A percentile compares a stretch with the other conserved stretches of the same genome.
These are phyloP conservation scores for Xenotilapia longispinis DNA, from an alignment of 2,113 vertebrate species.

Conservation along the genomic window DNA sequence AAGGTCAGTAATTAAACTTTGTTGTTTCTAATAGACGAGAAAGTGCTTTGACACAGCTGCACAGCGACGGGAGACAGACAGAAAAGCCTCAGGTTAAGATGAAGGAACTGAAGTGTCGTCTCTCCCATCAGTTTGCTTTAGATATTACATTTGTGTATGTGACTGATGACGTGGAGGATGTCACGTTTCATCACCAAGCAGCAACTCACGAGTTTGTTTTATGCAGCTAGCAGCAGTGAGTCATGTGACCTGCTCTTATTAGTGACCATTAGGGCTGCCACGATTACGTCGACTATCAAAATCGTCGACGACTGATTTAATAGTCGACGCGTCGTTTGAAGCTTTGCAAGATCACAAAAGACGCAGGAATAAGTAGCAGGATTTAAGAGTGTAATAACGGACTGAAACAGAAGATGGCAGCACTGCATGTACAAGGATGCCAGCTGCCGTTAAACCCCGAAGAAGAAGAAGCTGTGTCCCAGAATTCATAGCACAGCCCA, in stretches of 20 bases:
- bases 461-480: too few relatives aligned
- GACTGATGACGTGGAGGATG: not conserved
- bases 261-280: too few relatives aligned
- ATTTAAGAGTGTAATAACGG: too few relatives aligned
- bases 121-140: not conserved
- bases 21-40: not conserved
- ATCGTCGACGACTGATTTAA: too few relatives aligned
- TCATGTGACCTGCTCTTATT: not conserved
- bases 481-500: too few relatives aligned
- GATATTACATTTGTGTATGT: not conserved
- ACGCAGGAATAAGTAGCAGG: too few relatives aligned
- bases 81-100: not conserved
- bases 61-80: not conserved
- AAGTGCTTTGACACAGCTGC: not conserved
- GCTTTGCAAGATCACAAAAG: too few relatives aligned
- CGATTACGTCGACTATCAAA: too few relatives aligned
- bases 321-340: too few relatives aligned
- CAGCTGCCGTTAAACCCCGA: too few relatives aligned
- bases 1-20: constrained; percentile 24
- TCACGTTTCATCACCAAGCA: rapidly evolving
- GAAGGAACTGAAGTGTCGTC: not conserved
- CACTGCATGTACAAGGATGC: too few relatives aligned
- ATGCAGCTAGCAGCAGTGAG: not conserved
- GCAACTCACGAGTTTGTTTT: not conserved
- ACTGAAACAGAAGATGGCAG: too few relatives aligned